Conservation (phyloP, 1,140 invertebrate species). For the Ceratoteleas bidentatus region DNA sequence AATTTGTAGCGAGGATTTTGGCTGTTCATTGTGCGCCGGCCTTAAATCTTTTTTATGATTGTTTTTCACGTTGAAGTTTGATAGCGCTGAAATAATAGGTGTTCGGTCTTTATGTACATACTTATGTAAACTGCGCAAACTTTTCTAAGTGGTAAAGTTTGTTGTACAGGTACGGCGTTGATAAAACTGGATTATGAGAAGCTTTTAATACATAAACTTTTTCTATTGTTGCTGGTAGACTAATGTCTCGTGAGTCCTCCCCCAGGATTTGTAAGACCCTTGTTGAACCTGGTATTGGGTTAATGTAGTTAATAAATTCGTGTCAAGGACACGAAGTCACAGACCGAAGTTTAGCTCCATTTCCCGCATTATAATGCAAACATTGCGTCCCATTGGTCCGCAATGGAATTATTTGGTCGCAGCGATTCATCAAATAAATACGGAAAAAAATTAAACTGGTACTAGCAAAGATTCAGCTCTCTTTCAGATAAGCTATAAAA, state of each 20-base stretch:
- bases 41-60: too few species aligned
- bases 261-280: constrained; percentile 2
- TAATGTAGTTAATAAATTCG: constrained; percentile 2
- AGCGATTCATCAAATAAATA: neutral
- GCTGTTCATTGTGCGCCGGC: constrained; percentile 5
- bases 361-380: neutral
- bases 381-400: neutral
- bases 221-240: constrained; percentile 21
- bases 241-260: constrained; percentile 1
- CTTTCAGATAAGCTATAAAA: too few species aligned
- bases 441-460: neutral
- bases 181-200: constrained; percentile 24
- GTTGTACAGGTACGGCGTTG: constrained; percentile 24
- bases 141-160: constrained; percentile 33
- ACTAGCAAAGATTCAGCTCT: too few species aligned
- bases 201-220: constrained; percentile 40
- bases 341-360: neutral
- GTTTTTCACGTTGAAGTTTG: constrained; percentile 19
- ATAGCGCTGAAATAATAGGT: constrained; percentile 19
- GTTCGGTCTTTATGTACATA: constrained; percentile 22
- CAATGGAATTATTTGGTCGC: neutral
- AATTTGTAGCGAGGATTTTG: neutral
- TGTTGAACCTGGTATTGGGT: neutral
- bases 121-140: constrained; percentile 16
- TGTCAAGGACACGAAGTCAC: neutral